A percentile compares a stretch with the other conserved stretches of the same genome.
Evolutionary conservation across 1,140 invertebrate species (phyloP).

Genomic region (Phocides pigmalion): DNA sequence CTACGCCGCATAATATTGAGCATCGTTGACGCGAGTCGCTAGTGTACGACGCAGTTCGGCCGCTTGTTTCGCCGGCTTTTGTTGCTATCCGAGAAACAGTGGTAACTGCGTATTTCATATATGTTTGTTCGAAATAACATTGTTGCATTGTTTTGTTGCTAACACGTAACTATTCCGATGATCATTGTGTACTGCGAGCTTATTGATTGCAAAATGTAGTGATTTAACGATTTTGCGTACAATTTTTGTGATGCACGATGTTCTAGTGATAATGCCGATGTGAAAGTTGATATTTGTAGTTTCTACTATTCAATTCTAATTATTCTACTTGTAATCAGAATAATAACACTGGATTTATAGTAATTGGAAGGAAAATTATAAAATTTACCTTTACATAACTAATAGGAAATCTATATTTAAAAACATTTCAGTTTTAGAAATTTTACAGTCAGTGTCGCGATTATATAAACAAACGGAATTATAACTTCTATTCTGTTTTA

Average conservation of each 20-base stretch:
- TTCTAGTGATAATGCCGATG: no score
- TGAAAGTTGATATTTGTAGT: no score
- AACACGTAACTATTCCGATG: conserved; percentile 23
- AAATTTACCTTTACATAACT: no score
- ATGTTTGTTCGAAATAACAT: conserved; percentile 35
- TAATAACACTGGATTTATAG: no score
- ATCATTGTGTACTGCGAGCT: neutral
- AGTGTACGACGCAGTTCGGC: conserved; percentile 69
- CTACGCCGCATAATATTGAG: conserved; percentile 69
- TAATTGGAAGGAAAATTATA: no score
- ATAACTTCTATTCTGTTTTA: no score
- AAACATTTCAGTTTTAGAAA: no score
- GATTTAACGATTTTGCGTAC: neutral
- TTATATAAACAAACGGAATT: no score
- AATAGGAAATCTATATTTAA: no score
- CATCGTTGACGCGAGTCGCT: conserved; percentile 50
- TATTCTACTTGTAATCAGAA: no score
- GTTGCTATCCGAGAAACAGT: conserved; percentile 72
- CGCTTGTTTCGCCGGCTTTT: conserved; percentile 64
- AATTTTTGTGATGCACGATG: neutral
- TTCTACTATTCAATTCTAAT: no score
- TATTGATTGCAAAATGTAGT: neutral
- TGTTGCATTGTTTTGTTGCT: conserved; percentile 35
- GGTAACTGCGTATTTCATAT: conserved; percentile 65
- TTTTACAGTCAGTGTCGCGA: no score